Evolutionary conservation across 2,797 vertebrate genomes (phyloP), one percentile per base, ranked within the genome.

Genomic region (Heteromormyrus szaboi): DNA sequence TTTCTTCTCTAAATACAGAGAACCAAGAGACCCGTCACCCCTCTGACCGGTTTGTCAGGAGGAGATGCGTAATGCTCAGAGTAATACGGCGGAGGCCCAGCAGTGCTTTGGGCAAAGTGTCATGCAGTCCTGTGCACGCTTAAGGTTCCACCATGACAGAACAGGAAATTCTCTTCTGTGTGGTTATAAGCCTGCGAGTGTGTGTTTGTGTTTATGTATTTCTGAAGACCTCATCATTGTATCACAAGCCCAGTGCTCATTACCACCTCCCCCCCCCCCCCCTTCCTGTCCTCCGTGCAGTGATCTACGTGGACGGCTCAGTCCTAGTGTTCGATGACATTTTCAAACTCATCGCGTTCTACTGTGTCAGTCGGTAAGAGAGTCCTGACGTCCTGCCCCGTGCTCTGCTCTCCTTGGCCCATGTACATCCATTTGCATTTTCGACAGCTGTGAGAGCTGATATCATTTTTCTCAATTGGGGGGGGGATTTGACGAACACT

Each of bases 321-420:
- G 95, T 95, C 46, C 95, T 99, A 91, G 95, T 98, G 83, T 99
- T 99, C 94, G 98, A 99, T 92, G 97, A 99, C 93, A 94, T 99
- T 94, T 97, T 98, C 94, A 98, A 97, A 93, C 95, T 99, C 86
- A 90, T 98, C 76, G 96, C 96, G 0, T 99, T 99, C 95, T 99
- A 99, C 94, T 98, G 97, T 90, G 94, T 97, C 92, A 99, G 98
- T 96, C 97, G 98, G 98, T 99, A 94, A 97, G 96, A 68, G 12
- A 44, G 4, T 22, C 88, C n/a, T 17, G 11, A 85, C 9, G 8
- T 59, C 19, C n/a, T 11, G n/a, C 8, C 7, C 19, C 25, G n/a
- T 46, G 17, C 56, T 62, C 6, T 62, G 12, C 37, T 17, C 53
- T 62, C 14, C 14, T 85, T n/a, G 84, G 25, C 22, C 46, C 46